Evolutionary conservation across 1,140 invertebrate species (phyloP), one percentile per base, ranked within the genome.

Genomic region (Megalopta genalis): DNA sequence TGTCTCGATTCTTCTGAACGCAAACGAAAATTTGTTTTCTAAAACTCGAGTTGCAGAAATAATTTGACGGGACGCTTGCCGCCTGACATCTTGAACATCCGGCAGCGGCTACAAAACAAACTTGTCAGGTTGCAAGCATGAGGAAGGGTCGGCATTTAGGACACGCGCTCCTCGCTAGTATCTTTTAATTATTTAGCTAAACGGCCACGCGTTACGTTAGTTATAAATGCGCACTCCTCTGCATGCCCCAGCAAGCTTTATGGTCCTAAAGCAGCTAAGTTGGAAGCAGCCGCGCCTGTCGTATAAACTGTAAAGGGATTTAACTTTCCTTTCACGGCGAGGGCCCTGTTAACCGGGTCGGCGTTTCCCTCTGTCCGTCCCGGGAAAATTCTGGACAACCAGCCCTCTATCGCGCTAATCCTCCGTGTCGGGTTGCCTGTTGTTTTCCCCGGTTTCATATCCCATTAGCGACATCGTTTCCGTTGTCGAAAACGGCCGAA

Each of bases 141-240:
- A 70, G 42, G 46, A 54, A 70, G 72, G 71, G 69, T 73, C 69
- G 82, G 57, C 52, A 68, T 77, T 73, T 59, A 27, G 84, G 80
- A 81, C 81, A 83, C 27, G 71, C 72, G 78, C 80, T 73, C 75
- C 82, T 82, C 84, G 87, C 84, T 86, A 89, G 90, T 91, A 91
- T 92, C 91, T 92, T 92, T 92, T 92, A 91, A 92, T 92, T 92
- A 92, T 92, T 91, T 91, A 90, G 89, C 88, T 90, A 90, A 91
- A 90, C 87, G 89, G 88, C 86, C 78, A 80, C 83, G 89, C 88
- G 87, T 91, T 90, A 90, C 89, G 87, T 88, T 88, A 89, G 88
- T 91, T 91, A 91, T 92, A 91, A 91, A 91, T 91, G 90, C 82
- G 84, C 16, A 4, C 49, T 52, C 88, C 88, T 86, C 88, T 86